Base-by-base conservation (phyloP, 2,797 vertebrate genomes). In the Acridotheres tristis region DNA sequence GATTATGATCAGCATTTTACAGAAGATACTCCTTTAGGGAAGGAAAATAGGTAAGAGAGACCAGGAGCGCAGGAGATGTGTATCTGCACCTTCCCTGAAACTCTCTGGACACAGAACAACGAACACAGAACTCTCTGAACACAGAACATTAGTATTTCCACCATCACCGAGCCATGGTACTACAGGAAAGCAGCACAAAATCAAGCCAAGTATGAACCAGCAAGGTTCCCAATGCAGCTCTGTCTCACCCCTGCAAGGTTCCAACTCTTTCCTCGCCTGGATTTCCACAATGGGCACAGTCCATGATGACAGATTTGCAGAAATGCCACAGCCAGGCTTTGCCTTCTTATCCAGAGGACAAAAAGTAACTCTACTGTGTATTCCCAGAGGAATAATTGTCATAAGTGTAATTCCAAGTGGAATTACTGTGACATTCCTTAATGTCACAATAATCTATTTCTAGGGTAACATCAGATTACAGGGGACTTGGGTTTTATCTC, bases 201-300 rank as follows among this genome's bases (percentile, higher is more conserved):
- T 8, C 66, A 55, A 50, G 48, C 11, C 51, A 16, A 34, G 45
- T 3, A 16, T 2, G 34, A 65, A 55, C 5, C 73, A 76, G 61
- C 16, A 13, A 34, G 48, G 13, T 4, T 19, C 51, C 53, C 23
- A 47, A 23, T 0, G 1, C 2, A 4, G 22, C 30, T 20, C 66
- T 20, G 2, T 4, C 65, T 32, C 63, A 66, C 1, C 4, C 34
- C 48, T n/a, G 12, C 0, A 0, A 8, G 10, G 40, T 14, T 43
- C 21, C 5, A 11, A 1, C 66, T 54, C 61, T 13, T 16, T 20
- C 58, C 51, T 29, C 0, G 0, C 21, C 20, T 1, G 1, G 21
- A 10, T 69, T 61, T 26, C 20, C 47, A 77, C 3, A 3, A 11
- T 1, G 2, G 2, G 25, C 34, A 67, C n/a, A n/a, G 55, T 50